Conservation (phyloP, 2,113 vertebrate species). For the Ceyx margarethae region DNA sequence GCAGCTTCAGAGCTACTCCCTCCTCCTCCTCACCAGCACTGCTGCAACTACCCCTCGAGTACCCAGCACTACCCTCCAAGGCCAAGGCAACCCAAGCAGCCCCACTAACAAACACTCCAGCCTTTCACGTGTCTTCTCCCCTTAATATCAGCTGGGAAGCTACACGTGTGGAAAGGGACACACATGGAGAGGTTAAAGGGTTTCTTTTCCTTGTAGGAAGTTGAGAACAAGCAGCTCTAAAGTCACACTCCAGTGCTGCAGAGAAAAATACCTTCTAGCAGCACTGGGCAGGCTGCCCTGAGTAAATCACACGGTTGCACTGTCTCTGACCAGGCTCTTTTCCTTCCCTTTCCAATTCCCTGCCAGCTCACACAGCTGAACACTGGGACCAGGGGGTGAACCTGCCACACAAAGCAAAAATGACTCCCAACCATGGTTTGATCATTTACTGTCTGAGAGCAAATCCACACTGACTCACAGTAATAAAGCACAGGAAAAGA, state of each 20-base stretch:
- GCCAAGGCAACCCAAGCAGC: not conserved
- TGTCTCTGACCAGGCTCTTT: not conserved
- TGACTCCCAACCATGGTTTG: not conserved
- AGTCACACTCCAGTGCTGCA: not conserved
- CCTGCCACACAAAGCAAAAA: not conserved
- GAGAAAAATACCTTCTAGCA: not conserved
- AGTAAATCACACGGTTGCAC: conserved; percentile 17
- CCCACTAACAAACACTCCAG: not conserved
- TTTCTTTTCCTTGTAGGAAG: not conserved
- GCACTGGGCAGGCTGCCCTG: conserved; percentile 17
- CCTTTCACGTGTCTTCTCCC: rapidly evolving
- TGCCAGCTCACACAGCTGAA: not conserved
- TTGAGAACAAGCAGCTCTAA: not conserved
- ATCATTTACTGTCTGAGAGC: not conserved
- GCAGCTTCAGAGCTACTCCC: not conserved
- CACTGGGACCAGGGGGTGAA: not conserved
- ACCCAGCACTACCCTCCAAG: not conserved
- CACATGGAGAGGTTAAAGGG: not conserved
- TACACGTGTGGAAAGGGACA: not conserved
- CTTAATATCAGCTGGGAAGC: not conserved
- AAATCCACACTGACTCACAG: not conserved
- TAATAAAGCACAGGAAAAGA: not conserved
- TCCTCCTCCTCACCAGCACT: not conserved
- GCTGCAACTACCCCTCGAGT: not conserved
- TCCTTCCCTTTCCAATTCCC: not conserved